Conservation (phyloP, 2,888 invertebrate species). For the Junonia oenone region DNA sequence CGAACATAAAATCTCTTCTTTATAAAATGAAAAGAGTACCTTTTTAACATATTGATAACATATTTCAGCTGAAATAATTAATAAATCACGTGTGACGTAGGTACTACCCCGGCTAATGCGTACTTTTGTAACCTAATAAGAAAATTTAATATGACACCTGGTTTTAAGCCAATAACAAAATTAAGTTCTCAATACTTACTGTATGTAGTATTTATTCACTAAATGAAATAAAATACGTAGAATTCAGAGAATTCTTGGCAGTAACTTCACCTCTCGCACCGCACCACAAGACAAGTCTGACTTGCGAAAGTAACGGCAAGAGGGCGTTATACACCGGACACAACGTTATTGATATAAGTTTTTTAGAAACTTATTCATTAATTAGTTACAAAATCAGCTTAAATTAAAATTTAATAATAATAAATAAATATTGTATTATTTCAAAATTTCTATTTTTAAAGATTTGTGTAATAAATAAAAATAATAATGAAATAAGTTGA, state of each 20-base stretch:
- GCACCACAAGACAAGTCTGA: slow-evolving; percentile 67
- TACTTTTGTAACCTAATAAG: slow-evolving; percentile 27
- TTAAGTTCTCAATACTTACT: slow-evolving; percentile 52
- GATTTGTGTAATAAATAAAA: neutral
- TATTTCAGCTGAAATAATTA: slow-evolving; percentile 33
- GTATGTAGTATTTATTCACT: slow-evolving; percentile 50
- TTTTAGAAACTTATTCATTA: neutral
- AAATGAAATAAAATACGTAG: slow-evolving; percentile 48
- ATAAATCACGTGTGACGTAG: slow-evolving; percentile 52
- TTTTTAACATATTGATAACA: neutral
- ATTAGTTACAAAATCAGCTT: neutral
- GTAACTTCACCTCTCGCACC: slow-evolving; percentile 51
- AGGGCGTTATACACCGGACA: slow-evolving; percentile 59
- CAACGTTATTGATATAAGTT: slow-evolving; percentile 47
- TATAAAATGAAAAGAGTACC: neutral
- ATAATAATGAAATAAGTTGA: neutral
- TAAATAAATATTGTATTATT: neutral
- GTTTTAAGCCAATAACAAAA: slow-evolving; percentile 36
- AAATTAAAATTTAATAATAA: neutral
- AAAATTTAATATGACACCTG: slow-evolving; percentile 2
- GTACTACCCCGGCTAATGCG: slow-evolving; percentile 51
- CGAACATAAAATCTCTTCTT: neutral
- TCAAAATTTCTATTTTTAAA: neutral
- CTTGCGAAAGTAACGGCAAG: slow-evolving; percentile 44
- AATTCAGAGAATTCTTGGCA: slow-evolving; percentile 55